Percentiles rank a stretch among this genome's conserved stretches.
Evolutionary conservation across 2,888 invertebrate genomes (phyloP).

Genomic region (Acanthosepion pharaonis): DNA sequence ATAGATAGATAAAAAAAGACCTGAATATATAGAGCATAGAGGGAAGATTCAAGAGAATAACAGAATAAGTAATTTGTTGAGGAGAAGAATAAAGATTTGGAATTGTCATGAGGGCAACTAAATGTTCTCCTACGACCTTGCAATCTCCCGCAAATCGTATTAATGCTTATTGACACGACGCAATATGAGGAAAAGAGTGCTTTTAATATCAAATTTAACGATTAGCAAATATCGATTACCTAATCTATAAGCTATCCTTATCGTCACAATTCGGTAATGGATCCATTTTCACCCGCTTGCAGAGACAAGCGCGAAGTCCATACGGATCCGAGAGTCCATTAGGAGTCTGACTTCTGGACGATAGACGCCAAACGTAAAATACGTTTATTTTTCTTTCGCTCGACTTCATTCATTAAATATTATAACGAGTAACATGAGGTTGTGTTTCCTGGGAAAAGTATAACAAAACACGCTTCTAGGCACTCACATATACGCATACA

Average conservation of each 20-base stretch:
- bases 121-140: background rate
- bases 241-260: background rate
- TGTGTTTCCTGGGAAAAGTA: no score
- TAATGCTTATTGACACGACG: background rate
- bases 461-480: no score
- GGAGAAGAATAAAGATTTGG: no score
- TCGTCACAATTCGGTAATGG: background rate
- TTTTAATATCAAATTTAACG: background rate
- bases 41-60: background rate
- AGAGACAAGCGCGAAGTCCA: background rate
- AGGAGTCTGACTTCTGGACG: background rate
- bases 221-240: background rate
- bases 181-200: background rate
- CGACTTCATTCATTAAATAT: background rate
- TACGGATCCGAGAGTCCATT: background rate
- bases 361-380: background rate
- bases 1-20: no score
- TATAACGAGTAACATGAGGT: background rate
- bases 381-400: background rate
- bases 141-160: background rate
- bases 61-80: background rate
- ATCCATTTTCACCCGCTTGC: background rate
- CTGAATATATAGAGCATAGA: background rate
- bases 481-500: no score
- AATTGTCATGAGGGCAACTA: background rate